Conservation (phyloP, 2,113 vertebrate genomes). For the Paramisgurnus dabryanus region DNA sequence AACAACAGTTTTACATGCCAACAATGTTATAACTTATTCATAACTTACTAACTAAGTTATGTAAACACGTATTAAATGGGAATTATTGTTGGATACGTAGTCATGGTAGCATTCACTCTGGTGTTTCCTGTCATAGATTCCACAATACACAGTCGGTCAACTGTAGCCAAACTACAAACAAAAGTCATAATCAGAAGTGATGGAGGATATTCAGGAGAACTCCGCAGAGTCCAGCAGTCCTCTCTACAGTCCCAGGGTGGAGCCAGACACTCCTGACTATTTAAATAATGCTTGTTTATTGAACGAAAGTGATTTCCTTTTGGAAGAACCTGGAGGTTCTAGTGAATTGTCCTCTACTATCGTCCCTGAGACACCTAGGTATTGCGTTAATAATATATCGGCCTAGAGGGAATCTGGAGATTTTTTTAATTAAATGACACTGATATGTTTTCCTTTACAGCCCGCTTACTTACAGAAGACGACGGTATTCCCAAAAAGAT, state of each 20-base stretch:
- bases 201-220: conserved; percentile 48
- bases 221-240: conserved; percentile 35
- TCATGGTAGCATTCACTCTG: not conserved
- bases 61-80: too few relatives aligned
- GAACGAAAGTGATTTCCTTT: conserved; percentile 53
- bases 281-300: conserved; percentile 65
- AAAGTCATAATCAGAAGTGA: conserved; percentile 12
- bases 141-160: not conserved
- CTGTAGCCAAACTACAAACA: not conserved
- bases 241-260: conserved; percentile 37
- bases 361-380: conserved; percentile 76
- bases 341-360: conserved; percentile 35
- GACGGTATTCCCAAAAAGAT: not conserved
- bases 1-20: too few relatives aligned
- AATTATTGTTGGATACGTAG: too few relatives aligned
- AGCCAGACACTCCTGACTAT: conserved; percentile 55
- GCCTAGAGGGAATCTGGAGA: too few relatives aligned
- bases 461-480: conserved; percentile 32
- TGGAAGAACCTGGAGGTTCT: conserved; percentile 34
- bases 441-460: conserved; percentile 40
- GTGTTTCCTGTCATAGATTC: not conserved
- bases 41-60: too few relatives aligned
- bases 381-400: not conserved
- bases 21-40: too few relatives aligned
- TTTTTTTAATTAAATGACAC: too few relatives aligned